These are phyloP conservation scores for Laticauda laticaudata DNA, from an alignment of 2,113 vertebrate species.

Conservation along the genomic window DNA sequence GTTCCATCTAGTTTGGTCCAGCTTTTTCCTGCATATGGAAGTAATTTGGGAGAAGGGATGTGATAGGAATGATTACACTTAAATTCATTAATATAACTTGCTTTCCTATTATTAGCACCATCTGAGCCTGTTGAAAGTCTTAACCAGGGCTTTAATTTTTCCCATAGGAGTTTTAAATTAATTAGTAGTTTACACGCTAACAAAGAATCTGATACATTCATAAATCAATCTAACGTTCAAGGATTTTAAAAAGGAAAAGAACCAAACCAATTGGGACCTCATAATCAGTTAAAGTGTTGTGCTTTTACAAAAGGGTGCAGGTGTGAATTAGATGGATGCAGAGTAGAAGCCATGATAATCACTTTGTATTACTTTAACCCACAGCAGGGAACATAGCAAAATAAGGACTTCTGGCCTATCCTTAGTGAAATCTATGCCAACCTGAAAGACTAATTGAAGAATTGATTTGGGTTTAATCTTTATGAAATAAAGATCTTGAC, in stretches of 20 bases:
- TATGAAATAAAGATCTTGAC: conserved; percentile 74
- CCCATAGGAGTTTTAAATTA: conserved; percentile 86
- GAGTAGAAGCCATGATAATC: conserved; percentile 78
- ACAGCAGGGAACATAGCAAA: conserved; percentile 74
- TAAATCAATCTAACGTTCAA: conserved; percentile 77
- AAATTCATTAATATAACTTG: conserved; percentile 73
- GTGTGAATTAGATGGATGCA: conserved; percentile 71
- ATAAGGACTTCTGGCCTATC: conserved; percentile 77
- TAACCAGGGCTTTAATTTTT: conserved; percentile 78
- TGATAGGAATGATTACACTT: conserved; percentile 59
- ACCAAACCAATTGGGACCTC: conserved; percentile 73
- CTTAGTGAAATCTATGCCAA: conserved; percentile 69
- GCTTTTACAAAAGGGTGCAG: conserved; percentile 77
- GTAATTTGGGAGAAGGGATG: background rate
- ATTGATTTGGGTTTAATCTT: conserved; percentile 72
- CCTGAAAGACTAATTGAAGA: conserved; percentile 70
- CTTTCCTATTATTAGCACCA: conserved; percentile 74
- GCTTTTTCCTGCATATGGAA: conserved; percentile 21
- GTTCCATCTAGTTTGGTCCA: conserved; percentile 20
- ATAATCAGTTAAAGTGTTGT: conserved; percentile 71
- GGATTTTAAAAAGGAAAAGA: conserved; percentile 63
- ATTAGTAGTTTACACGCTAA: conserved; percentile 81
- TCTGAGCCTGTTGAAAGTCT: conserved; percentile 78
- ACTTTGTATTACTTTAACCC: conserved; percentile 78
- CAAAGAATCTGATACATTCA: conserved; percentile 77